Percentiles rank a stretch among this genome's conserved stretches.
phyloP scores from a whole-genome alignment of 2,888 invertebrate species.

The Nomada ferruginata region DNA sequence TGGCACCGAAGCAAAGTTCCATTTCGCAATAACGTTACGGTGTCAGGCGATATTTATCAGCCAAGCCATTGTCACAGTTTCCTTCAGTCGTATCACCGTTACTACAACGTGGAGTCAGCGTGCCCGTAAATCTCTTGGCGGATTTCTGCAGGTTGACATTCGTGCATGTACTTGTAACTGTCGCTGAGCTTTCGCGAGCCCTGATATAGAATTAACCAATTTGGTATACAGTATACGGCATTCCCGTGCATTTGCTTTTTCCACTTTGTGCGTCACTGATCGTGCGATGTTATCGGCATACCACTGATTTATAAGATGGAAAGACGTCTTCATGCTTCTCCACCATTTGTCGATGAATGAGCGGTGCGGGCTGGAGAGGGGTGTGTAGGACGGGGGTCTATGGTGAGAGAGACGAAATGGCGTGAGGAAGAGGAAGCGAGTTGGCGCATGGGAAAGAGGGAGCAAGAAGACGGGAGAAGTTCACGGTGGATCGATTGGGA shows the following conservation, averaged over 20 bases:
- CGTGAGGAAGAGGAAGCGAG: background rate
- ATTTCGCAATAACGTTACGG: constrained; percentile 21
- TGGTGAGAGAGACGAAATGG: no score
- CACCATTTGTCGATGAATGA: background rate
- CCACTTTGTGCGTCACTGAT: no score
- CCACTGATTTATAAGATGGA: constrained; percentile 16
- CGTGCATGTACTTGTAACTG: constrained; percentile 29
- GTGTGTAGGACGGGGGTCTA: no score
- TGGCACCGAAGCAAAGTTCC: background rate
- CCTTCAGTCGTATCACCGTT: background rate
- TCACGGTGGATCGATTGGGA: constrained; percentile 21
- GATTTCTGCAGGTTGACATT: constrained; percentile 40
- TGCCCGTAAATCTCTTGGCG: constrained; percentile 27
- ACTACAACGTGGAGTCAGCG: background rate
- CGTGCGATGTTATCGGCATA: constrained; percentile 1
- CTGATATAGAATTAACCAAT: constrained; percentile 6
- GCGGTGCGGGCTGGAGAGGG: background rate
- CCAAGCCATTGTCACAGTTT: constrained; percentile 2
- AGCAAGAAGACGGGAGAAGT: constrained; percentile 4
- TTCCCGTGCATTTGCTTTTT: background rate
- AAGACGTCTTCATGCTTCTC: background rate
- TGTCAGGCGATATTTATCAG: constrained; percentile 15
- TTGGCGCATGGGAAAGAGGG: background rate
- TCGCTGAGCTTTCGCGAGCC: constrained; percentile 3
- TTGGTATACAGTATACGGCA: background rate